Evolutionary conservation across 2,113 vertebrate species (phyloP).

Genomic region (Eleginops maclovinus): DNA sequence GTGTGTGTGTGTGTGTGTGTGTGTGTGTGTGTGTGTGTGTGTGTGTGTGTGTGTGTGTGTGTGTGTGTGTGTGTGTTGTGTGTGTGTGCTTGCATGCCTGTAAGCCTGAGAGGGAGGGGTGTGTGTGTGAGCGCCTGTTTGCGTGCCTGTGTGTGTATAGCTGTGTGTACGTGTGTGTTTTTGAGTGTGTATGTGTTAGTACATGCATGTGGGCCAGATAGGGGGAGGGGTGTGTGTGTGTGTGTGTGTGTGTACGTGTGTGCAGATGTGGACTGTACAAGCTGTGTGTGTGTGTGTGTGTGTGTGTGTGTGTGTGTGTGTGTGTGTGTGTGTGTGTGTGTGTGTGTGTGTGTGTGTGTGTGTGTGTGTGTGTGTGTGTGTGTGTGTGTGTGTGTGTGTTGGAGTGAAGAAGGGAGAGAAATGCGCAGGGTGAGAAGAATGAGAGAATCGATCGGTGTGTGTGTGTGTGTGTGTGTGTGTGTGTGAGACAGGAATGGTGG

Average conservation of each 20-base stretch:
- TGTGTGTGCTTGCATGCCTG: constrained; percentile 27
- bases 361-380: constrained; percentile 49
- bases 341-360: constrained; percentile 32
- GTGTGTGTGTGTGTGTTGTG: constrained; percentile 29
- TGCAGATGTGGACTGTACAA: constrained; percentile 53
- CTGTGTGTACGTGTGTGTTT: constrained; percentile 30
- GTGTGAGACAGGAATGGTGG: constrained; percentile 55
- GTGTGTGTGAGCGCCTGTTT: constrained; percentile 31
- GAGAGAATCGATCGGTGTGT: constrained; percentile 64
- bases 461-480: background rate
- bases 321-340: constrained; percentile 48
- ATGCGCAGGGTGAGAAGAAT: constrained; percentile 53
- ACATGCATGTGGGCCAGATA: constrained; percentile 50
- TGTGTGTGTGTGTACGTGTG: constrained; percentile 33
- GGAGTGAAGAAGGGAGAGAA: constrained; percentile 53
- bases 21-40: constrained; percentile 66
- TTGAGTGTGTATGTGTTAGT: constrained; percentile 51
- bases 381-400: constrained; percentile 46
- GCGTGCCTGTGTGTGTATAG: constrained; percentile 43
- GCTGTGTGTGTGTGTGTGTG: constrained; percentile 55
- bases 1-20: constrained; percentile 52
- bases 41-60: constrained; percentile 46
- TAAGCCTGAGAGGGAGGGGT: constrained; percentile 39
- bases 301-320: constrained; percentile 44
- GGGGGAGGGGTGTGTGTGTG: constrained; percentile 49